A percentile compares a stretch with the other conserved stretches of the same genome.
phyloP scores from a whole-genome alignment of 2,113 vertebrate species.

The Indri indri region DNA sequence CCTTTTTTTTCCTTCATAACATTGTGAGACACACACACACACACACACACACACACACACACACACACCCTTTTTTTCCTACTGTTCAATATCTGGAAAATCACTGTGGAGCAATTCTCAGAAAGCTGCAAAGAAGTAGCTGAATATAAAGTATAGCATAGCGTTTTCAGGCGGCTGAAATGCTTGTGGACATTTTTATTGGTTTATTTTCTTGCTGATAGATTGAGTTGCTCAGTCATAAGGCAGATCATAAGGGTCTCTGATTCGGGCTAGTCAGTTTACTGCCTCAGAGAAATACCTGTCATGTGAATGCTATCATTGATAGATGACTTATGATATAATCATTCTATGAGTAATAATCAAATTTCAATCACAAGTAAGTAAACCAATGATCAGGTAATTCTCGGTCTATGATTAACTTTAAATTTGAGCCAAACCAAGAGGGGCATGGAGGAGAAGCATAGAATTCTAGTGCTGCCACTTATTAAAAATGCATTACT shows the following conservation, averaged over 20 bases:
- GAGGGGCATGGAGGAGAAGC: background rate
- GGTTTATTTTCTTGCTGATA: background rate
- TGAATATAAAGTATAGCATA: background rate
- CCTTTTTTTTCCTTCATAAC: background rate
- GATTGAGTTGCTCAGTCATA: background rate
- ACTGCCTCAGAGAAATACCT: background rate
- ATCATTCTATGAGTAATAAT: background rate
- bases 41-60: background rate
- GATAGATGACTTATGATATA: background rate
- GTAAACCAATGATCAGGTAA: background rate
- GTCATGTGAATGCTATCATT: background rate
- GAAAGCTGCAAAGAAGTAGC: background rate
- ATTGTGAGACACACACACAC: background rate
- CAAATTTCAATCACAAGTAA: background rate
- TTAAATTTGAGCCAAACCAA: constrained; percentile 33
- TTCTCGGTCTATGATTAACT: background rate
- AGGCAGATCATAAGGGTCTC: background rate
- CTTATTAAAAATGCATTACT: background rate
- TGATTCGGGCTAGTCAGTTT: background rate
- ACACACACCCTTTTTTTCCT: background rate
- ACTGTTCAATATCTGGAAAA: background rate
- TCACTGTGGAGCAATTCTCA: background rate
- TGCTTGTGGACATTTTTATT: background rate
- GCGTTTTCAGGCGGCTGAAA: background rate
- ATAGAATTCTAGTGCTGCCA: background rate